Evolutionary conservation across 2,113 vertebrate species (phyloP).

Genomic region (Agapornis roseicollis): DNA sequence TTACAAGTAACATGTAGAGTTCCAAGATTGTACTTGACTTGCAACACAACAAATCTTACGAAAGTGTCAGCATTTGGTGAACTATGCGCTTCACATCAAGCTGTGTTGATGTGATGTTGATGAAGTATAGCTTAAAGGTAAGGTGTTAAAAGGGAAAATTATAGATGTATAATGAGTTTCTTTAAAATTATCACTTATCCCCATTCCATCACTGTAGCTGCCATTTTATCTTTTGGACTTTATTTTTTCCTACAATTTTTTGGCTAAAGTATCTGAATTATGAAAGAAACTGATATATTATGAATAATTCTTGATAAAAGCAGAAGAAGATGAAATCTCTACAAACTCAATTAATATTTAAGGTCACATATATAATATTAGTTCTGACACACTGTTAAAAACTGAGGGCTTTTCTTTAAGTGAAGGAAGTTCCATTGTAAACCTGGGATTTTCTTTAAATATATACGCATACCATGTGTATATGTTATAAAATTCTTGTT

Average conservation of each 20-base stretch:
- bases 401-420: neutral
- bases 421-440: neutral
- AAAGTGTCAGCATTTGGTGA: conserved; percentile 26
- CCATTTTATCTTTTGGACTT: neutral
- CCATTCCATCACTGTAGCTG: neutral
- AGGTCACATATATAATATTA: neutral
- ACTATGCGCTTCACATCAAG: conserved; percentile 2
- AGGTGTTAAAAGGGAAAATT: conserved; percentile 48
- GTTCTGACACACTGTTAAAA: neutral
- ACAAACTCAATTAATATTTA: conserved; percentile 31
- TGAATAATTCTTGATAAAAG: conserved; percentile 29
- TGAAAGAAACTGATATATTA: neutral
- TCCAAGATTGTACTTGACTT: conserved; percentile 28
- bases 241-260: neutral
- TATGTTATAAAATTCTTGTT: neutral
- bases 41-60: conserved; percentile 45
- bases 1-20: neutral
- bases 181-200: conserved; percentile 34
- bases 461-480: neutral
- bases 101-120: neutral
- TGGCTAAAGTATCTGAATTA: conserved; percentile 4
- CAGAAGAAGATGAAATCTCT: neutral
- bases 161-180: conserved; percentile 2
- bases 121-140: conserved; percentile 44
- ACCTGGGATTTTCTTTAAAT: neutral